phyloP scores from a whole-genome alignment of 2,113 vertebrate species.

The Xiphias gladius region DNA sequence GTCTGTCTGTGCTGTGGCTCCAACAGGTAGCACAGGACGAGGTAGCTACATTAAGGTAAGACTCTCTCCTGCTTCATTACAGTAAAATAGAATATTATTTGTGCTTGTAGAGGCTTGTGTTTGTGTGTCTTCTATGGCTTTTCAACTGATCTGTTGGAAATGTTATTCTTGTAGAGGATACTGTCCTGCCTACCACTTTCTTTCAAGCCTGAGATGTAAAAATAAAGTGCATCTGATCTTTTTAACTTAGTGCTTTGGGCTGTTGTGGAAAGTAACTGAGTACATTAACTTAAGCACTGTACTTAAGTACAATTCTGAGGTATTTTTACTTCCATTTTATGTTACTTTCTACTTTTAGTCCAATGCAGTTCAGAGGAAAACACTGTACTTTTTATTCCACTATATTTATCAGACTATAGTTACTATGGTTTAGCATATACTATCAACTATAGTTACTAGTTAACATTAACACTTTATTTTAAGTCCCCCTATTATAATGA shows the following conservation, averaged over 20 bases:
- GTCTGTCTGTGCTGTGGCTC: slow-evolving; percentile 68
- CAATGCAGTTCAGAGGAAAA: background rate
- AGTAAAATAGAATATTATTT: background rate
- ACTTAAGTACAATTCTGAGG: background rate
- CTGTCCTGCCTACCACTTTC: background rate
- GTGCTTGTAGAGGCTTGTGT: background rate
- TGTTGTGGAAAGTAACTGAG: background rate
- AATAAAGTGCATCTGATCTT: background rate
- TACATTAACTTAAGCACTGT: background rate
- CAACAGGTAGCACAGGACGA: slow-evolving; percentile 77
- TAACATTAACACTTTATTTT: background rate
- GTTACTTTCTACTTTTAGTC: background rate
- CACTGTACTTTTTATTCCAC: background rate
- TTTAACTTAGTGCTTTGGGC: background rate
- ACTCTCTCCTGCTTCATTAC: background rate
- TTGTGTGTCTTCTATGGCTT: background rate
- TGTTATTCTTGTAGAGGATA: background rate
- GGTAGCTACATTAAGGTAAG: slow-evolving; percentile 77
- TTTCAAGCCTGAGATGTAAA: background rate
- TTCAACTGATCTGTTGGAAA: background rate
- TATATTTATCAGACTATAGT: background rate
- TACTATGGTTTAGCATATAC: too few relatives aligned
- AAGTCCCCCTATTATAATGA: background rate
- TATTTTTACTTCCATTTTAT: background rate
- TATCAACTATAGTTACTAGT: too few relatives aligned